Evolutionary conservation across 2,888 invertebrate genomes (phyloP).

Genomic region (Leptopilina syphax): DNA sequence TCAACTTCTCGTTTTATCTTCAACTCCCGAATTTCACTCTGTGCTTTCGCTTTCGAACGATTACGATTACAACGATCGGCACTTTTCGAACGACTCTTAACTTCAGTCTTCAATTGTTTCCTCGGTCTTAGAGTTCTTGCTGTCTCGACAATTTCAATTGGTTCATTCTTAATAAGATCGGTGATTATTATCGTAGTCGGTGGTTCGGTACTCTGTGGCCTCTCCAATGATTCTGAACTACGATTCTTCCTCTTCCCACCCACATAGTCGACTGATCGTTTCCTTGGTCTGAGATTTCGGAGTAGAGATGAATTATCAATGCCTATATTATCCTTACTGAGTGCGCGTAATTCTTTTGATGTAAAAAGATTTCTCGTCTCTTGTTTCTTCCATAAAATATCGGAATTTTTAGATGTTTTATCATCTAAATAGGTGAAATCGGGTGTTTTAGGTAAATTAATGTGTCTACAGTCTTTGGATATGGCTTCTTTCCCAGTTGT

Average conservation of each 20-base stretch:
- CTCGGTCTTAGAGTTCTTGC: constrained; percentile 63
- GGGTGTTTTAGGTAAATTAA: not conserved
- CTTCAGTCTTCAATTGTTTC: constrained; percentile 45
- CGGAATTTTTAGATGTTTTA: not conserved
- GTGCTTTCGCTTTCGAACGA: not conserved
- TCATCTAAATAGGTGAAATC: not conserved
- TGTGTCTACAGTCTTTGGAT: constrained; percentile 33
- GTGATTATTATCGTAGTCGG: not conserved
- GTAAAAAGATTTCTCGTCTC: not conserved
- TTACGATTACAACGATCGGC: not conserved
- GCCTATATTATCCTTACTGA: not conserved
- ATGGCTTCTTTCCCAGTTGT: constrained; percentile 3
- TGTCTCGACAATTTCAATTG: constrained; percentile 27
- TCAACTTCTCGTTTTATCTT: not conserved
- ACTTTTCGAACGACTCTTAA: not conserved
- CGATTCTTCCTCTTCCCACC: constrained; percentile 52
- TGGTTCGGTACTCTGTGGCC: constrained; percentile 28
- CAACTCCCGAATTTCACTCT: not conserved
- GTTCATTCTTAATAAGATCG: constrained; percentile 54
- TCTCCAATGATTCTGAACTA: constrained; percentile 41
- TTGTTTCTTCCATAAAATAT: constrained; percentile 16
- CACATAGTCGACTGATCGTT: constrained; percentile 58
- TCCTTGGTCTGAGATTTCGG: constrained; percentile 66
- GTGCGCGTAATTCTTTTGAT: not conserved
- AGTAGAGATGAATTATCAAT: not conserved